phyloP scores from a whole-genome alignment of 2,113 vertebrate genomes.

The Coreoperca whiteheadi region DNA sequence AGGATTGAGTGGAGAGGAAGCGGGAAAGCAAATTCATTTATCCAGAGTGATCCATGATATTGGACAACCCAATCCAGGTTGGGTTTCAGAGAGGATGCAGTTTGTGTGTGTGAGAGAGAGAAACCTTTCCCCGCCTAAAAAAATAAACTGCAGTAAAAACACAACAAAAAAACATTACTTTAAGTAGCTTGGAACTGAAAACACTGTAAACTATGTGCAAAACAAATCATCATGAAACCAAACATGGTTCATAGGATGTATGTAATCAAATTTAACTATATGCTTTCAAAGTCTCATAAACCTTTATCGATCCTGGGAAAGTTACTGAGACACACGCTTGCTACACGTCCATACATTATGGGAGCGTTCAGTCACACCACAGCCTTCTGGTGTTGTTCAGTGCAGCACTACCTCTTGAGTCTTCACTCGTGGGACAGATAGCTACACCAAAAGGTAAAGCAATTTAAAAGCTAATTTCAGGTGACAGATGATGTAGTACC shows the following conservation, averaged over 20 bases:
- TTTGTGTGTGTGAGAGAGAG: not conserved
- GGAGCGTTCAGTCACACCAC: not conserved
- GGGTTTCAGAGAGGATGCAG: conserved; percentile 49
- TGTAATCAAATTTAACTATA: conserved; percentile 34
- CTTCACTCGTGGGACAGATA: conserved; percentile 6
- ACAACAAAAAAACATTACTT: not conserved
- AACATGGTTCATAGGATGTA: not conserved
- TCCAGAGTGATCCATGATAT: conserved; percentile 58
- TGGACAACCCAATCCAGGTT: conserved; percentile 41
- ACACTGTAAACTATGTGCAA: not conserved
- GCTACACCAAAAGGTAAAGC: not conserved
- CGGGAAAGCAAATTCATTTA: conserved; percentile 63
- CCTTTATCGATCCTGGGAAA: conserved; percentile 33
- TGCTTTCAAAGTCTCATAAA: conserved; percentile 39
- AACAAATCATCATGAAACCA: conserved; percentile 26
- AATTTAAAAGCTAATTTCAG: conserved; percentile 33
- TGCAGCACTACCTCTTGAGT: not conserved
- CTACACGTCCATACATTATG: not conserved
- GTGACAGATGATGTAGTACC: not conserved
- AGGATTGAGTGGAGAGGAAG: conserved; percentile 30
- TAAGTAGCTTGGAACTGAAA: conserved; percentile 4
- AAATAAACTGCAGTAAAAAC: not conserved
- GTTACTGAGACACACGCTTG: not conserved
- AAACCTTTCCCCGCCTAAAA: not conserved
- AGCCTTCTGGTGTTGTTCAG: conserved; percentile 11